These are phyloP conservation scores for Cryptotis parvus DNA, from an alignment of 2,113 vertebrate species.

Conservation along the genomic window DNA sequence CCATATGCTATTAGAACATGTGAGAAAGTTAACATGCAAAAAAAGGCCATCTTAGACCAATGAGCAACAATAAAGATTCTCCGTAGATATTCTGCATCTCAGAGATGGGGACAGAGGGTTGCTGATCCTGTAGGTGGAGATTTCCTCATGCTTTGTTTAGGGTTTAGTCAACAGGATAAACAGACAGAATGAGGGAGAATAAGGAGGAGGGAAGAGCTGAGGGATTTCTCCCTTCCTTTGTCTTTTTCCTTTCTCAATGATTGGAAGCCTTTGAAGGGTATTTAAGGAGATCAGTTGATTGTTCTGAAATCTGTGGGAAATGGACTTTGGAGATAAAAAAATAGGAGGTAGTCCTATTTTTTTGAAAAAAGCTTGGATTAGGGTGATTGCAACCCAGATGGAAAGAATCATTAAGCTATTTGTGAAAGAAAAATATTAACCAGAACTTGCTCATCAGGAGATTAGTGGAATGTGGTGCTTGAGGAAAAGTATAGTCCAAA, in stretches of 20 bases:
- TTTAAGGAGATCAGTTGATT: too few relatives aligned
- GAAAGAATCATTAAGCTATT: slow-evolving; percentile 62
- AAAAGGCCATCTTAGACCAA: neutral
- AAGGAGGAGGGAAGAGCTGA: too few relatives aligned
- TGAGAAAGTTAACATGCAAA: neutral
- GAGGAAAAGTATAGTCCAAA: slow-evolving; percentile 8
- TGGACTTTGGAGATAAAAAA: slow-evolving; percentile 51
- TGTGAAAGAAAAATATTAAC: slow-evolving; percentile 54
- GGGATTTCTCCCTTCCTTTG: too few relatives aligned
- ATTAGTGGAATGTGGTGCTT: slow-evolving; percentile 14
- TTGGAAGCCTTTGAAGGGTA: too few relatives aligned
- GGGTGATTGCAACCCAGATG: slow-evolving; percentile 40
- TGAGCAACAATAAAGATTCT: neutral
- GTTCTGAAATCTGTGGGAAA: slow-evolving; percentile 23
- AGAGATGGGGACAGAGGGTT: neutral
- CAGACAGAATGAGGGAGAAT: too few relatives aligned
- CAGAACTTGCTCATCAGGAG: neutral
- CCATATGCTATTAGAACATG: neutral
- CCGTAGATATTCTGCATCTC: neutral
- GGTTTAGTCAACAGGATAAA: too few relatives aligned
- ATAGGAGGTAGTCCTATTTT: slow-evolving; percentile 56
- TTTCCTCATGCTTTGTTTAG: too few relatives aligned
- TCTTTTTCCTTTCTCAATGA: too few relatives aligned
- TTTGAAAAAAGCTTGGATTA: slow-evolving; percentile 53
- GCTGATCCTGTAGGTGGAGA: too few relatives aligned